These are phyloP conservation scores for Alligator mississippiensis DNA, from an alignment of 2,113 vertebrate genomes.

Conservation along the genomic window DNA sequence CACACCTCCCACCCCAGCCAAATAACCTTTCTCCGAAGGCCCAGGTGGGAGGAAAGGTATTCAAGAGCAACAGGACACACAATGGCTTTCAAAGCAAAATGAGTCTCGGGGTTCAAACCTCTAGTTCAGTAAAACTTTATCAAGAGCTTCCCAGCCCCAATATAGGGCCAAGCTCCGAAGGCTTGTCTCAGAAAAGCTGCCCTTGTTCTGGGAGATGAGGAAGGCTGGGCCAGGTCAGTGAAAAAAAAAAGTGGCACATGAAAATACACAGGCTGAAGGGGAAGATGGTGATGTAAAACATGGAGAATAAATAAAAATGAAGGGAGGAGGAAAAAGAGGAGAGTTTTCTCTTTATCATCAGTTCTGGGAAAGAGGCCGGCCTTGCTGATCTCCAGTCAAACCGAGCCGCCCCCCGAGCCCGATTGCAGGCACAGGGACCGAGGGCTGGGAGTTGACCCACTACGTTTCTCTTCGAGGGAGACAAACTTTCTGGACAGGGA, in stretches of 20 bases:
- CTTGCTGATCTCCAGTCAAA: background rate
- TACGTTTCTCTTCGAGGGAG: background rate
- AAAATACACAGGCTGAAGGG: background rate
- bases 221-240: background rate
- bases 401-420: background rate
- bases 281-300: background rate
- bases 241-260: background rate
- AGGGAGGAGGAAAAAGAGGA: background rate
- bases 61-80: background rate
- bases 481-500: background rate
- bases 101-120: background rate
- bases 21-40: too few relatives aligned
- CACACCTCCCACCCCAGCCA: too few relatives aligned
- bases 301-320: background rate
- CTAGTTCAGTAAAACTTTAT: too few relatives aligned
- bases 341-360: background rate
- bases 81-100: background rate
- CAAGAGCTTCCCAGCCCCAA: background rate
- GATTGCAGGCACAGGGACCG: background rate
- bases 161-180: too few relatives aligned
- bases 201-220: background rate
- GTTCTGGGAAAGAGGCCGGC: background rate
- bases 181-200: background rate
- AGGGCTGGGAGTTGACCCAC: background rate
- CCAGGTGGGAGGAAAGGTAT: too few relatives aligned